Evolutionary conservation across 2,113 vertebrate species (phyloP).

Genomic region (Copsychus sechellarum): DNA sequence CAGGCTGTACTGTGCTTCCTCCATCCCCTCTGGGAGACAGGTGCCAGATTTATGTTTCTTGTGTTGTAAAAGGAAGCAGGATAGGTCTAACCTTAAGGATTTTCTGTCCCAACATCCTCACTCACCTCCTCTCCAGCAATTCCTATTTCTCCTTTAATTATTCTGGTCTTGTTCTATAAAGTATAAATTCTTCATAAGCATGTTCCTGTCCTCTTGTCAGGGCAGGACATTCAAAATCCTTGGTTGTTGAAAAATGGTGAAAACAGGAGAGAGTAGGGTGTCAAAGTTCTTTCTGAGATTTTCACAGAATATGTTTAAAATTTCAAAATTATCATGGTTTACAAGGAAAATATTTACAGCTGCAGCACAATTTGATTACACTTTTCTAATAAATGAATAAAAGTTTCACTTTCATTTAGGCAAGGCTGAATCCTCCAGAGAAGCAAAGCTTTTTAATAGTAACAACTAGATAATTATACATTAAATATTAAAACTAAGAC

Average conservation of each 20-base stretch:
- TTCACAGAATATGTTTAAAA: neutral
- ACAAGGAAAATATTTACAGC: neutral
- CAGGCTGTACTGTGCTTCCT: neutral
- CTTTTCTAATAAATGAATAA: neutral
- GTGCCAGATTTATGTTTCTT: neutral
- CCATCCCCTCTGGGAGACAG: neutral
- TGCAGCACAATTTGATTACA: neutral
- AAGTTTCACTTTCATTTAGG: neutral
- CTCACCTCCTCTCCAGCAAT: neutral
- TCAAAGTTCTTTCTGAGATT: neutral
- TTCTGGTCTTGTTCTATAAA: neutral
- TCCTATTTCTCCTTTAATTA: neutral
- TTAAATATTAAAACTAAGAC: neutral
- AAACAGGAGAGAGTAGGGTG: neutral
- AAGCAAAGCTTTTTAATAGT: neutral
- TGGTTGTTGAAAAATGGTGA: neutral
- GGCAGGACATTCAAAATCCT: fast-evolving
- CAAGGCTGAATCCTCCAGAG: neutral
- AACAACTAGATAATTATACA: neutral
- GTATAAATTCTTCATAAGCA: neutral
- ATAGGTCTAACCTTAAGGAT: neutral
- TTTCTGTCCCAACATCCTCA: neutral
- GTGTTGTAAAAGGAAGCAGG: neutral
- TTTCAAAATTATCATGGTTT: neutral
- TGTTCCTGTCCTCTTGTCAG: neutral